Percentiles rank a stretch among this genome's conserved stretches.
phyloP scores from a whole-genome alignment of 2,888 invertebrate species.

The Magallana nippona region DNA sequence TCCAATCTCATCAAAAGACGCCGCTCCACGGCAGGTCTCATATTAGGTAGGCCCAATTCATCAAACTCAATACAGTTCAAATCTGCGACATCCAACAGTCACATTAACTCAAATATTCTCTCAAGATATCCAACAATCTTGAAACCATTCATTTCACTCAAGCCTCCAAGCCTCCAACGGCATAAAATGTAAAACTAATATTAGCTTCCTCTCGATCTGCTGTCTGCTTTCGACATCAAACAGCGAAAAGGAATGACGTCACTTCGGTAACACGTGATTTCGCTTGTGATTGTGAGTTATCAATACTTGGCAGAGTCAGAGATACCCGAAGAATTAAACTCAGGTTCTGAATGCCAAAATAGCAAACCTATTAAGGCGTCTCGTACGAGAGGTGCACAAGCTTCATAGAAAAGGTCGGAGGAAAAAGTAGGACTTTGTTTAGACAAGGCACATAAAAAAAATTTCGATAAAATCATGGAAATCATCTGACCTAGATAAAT shows the following conservation, averaged over 20 bases:
- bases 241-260: no score
- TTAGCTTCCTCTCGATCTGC: no score
- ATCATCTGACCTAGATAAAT: not conserved
- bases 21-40: no score
- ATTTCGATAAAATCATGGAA: not conserved
- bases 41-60: not conserved
- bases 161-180: conserved; percentile 12
- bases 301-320: no score
- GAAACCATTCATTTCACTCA: not conserved
- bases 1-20: no score
- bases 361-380: no score
- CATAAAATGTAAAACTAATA: not conserved
- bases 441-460: conserved; percentile 11
- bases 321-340: no score
- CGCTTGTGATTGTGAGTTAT: no score
- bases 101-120: not conserved
- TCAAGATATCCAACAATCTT: conserved; percentile 19
- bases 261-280: no score
- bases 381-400: no score
- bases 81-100: conserved; percentile 15
- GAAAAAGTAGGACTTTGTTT: not conserved
- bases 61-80: not conserved
- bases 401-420: not conserved
- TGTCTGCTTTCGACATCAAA: no score
- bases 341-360: no score